Conservation (phyloP, 2,113 vertebrate genomes). For the Python bivittatus region DNA sequence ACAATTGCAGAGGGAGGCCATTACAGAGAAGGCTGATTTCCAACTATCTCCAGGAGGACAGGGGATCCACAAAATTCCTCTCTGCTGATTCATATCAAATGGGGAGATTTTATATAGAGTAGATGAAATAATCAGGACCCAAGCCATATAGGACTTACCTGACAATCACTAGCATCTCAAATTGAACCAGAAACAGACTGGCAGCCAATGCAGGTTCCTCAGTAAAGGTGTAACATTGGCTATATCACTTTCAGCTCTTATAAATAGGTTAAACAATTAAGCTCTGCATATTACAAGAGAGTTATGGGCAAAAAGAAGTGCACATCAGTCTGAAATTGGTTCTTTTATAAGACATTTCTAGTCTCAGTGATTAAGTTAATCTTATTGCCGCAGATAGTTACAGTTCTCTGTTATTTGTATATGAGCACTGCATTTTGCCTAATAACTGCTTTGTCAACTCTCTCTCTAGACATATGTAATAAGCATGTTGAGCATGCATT, state of each 20-base stretch:
- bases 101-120: no score
- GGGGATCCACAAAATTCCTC: no score
- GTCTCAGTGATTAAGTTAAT: constrained; percentile 38
- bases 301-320: constrained; percentile 27
- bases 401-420: constrained; percentile 57
- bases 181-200: no score
- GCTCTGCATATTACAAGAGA: not conserved
- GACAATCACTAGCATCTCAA: no score
- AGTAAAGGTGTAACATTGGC: not conserved
- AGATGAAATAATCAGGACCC: no score
- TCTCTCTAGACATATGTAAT: constrained; percentile 70
- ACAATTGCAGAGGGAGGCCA: no score
- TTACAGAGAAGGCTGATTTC: no score
- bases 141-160: no score
- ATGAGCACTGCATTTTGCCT: constrained; percentile 65
- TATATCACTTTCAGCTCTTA: not conserved
- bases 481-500: constrained; percentile 71
- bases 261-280: constrained; percentile 7
- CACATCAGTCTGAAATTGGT: constrained; percentile 26
- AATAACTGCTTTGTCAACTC: constrained; percentile 66
- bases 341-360: constrained; percentile 24
- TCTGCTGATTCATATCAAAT: no score
- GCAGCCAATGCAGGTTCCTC: no score
- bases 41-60: no score
- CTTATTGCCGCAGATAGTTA: constrained; percentile 43